Evolutionary conservation across 2,113 vertebrate species (phyloP).

Genomic region (Leptocoma aspasia): DNA sequence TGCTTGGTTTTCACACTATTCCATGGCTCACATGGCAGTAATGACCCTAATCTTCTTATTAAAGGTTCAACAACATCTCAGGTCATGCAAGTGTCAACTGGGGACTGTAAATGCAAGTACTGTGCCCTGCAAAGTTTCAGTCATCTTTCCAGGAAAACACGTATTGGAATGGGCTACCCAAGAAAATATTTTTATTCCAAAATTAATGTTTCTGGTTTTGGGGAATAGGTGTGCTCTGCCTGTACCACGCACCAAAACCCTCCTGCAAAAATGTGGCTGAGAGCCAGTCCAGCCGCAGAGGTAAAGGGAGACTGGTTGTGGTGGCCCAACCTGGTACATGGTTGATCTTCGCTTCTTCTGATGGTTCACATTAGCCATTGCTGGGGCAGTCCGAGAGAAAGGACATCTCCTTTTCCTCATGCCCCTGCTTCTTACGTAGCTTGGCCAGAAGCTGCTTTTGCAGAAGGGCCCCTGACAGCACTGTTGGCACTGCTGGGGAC

Average conservation of each 20-base stretch:
- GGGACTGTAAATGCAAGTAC: background rate
- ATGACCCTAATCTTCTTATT: background rate
- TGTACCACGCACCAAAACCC: fast-evolving
- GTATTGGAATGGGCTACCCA: background rate
- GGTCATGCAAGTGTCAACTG: background rate
- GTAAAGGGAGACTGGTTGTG: fast-evolving
- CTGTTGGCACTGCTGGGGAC: background rate
- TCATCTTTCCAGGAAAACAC: background rate
- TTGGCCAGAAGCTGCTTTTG: background rate
- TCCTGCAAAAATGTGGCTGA: background rate
- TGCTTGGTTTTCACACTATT: background rate
- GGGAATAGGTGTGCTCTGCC: background rate
- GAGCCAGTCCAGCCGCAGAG: background rate
- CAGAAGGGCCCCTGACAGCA: too few species aligned
- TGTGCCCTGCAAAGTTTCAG: background rate
- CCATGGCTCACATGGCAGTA: background rate
- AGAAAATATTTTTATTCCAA: background rate
- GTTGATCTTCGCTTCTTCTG: background rate
- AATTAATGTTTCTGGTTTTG: background rate
- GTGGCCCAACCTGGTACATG: fast-evolving
- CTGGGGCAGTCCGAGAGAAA: background rate
- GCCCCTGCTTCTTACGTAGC: fast-evolving
- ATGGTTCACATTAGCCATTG: fast-evolving
- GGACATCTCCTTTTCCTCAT: background rate
- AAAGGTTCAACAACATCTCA: background rate